A percentile compares a stretch with the other conserved stretches of the same genome.
These are phyloP conservation scores for Phataginus tetradactyla DNA, from an alignment of 2,797 vertebrate species.

Conservation along the genomic window DNA sequence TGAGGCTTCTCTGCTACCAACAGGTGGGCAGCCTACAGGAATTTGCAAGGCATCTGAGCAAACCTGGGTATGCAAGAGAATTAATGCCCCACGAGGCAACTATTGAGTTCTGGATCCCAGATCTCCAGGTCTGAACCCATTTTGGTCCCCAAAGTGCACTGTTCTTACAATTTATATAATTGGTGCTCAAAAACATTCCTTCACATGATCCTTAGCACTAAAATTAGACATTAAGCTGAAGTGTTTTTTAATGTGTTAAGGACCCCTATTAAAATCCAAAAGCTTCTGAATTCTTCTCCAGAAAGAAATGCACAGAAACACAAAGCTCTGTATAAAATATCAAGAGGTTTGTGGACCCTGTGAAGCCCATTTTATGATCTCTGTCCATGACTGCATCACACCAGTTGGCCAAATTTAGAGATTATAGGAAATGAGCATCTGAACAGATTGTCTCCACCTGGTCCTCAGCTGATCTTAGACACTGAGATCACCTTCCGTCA, in stretches of 20 bases:
- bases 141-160: neutral
- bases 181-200: neutral
- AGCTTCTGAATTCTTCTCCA: neutral
- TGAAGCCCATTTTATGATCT: neutral
- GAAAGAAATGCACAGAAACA: neutral
- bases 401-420: neutral
- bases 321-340: neutral
- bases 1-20: neutral
- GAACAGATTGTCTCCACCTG: neutral
- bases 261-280: slow-evolving; percentile 30
- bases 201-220: neutral
- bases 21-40: neutral
- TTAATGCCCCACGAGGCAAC: neutral
- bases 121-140: neutral
- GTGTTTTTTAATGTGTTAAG: neutral
- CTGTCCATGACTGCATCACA: neutral
- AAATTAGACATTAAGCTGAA: neutral
- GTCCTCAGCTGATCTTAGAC: neutral
- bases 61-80: neutral
- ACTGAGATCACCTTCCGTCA: neutral
- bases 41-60: neutral
- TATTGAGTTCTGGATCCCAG: neutral
- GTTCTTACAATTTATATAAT: neutral
- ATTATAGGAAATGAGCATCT: neutral
- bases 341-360: neutral